Conservation (phyloP, 2,113 vertebrate species). For the Cyprinodon tularosa region DNA sequence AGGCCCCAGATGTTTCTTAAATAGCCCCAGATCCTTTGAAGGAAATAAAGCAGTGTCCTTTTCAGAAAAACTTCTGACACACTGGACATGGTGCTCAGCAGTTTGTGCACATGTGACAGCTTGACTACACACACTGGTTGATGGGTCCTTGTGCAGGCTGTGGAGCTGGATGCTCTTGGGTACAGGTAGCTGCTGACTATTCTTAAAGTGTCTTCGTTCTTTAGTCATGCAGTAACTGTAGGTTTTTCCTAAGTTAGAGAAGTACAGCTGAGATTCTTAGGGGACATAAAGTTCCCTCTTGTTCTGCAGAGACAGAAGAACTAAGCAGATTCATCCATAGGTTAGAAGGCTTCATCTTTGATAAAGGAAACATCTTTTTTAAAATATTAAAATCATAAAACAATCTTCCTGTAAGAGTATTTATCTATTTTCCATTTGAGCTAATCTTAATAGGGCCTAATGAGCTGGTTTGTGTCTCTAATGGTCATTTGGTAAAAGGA, state of each 20-base stretch:
- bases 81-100: background rate
- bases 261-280: background rate
- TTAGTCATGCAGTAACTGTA: background rate
- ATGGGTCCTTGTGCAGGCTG: background rate
- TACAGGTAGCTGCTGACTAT: background rate
- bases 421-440: background rate
- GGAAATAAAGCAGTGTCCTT: background rate
- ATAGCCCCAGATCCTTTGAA: background rate
- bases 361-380: background rate
- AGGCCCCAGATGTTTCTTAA: no score
- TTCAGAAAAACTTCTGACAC: background rate
- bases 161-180: no score
- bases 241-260: background rate
- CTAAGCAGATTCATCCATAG: background rate
- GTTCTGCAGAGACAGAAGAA: background rate
- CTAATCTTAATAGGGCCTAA: background rate
- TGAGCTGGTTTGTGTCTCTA: background rate
- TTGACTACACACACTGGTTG: background rate
- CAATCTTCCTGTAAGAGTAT: background rate
- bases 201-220: background rate
- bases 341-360: background rate
- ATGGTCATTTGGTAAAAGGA: background rate
- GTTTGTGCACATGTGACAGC: background rate
- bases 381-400: background rate
- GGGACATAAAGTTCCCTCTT: background rate